phyloP scores from a whole-genome alignment of 2,797 vertebrate genomes.

The Pampus argenteus region DNA sequence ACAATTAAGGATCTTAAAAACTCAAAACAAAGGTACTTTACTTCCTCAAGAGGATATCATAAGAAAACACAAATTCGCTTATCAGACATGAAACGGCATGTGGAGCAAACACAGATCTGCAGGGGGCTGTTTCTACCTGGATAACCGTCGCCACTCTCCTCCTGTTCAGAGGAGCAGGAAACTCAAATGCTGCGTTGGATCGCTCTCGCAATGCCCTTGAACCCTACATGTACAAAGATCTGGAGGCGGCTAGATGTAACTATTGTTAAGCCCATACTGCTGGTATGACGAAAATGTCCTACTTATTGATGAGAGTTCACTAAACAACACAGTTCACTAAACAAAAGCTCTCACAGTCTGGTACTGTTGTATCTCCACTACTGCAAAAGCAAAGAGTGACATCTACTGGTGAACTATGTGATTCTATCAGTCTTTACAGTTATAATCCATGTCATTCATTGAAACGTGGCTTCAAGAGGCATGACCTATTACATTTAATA shows the following conservation, averaged over 20 bases:
- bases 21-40: constrained; percentile 41
- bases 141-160: constrained; percentile 30
- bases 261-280: constrained; percentile 14
- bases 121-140: constrained; percentile 49
- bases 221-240: constrained; percentile 23
- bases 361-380: background rate
- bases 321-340: constrained; percentile 21
- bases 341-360: constrained; percentile 24
- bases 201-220: constrained; percentile 51
- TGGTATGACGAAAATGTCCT: constrained; percentile 21
- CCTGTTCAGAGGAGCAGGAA: constrained; percentile 37
- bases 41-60: constrained; percentile 34
- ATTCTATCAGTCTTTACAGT: background rate
- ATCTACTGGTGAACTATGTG: constrained; percentile 74
- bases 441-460: constrained; percentile 38
- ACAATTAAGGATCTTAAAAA: constrained; percentile 26
- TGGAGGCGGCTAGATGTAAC: constrained; percentile 6
- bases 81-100: constrained; percentile 52
- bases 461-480: constrained; percentile 34
- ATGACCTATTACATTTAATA: constrained; percentile 51
- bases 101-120: constrained; percentile 51
- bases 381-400: constrained; percentile 77
- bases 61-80: background rate
- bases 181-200: constrained; percentile 54
- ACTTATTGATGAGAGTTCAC: constrained; percentile 16